Conservation (phyloP, 2,797 vertebrate genomes). For the Pempheris klunzingeri region DNA sequence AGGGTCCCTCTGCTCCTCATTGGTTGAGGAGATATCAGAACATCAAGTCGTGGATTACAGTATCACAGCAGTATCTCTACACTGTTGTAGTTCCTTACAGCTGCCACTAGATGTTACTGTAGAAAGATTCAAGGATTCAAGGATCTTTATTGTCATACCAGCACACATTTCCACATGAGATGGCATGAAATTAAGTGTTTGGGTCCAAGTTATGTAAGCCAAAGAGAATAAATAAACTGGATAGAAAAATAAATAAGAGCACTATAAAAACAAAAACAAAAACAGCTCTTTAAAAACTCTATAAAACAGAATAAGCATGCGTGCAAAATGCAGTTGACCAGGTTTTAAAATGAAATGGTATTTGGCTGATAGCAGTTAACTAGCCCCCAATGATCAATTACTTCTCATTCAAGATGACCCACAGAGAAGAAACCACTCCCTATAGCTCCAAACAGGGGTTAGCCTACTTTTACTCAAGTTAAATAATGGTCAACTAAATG, state of each 20-base stretch:
- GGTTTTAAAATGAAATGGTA: not conserved
- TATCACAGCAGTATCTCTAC: not conserved
- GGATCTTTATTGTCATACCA: no score
- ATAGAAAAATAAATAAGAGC: no score
- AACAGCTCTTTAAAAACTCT: no score
- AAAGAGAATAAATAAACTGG: no score
- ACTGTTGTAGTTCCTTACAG: not conserved
- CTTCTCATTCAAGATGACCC: not conserved
- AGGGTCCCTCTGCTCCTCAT: not conserved
- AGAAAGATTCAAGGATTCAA: no score
- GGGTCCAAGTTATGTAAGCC: no score
- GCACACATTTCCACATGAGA: no score
- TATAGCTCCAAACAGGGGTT: not conserved
- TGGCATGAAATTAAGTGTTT: no score
- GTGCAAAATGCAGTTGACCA: no score
- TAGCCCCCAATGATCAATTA: not conserved
- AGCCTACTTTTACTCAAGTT: not conserved
- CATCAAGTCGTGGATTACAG: not conserved
- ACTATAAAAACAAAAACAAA: no score
- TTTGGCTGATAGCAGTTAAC: not conserved
- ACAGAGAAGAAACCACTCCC: not conserved
- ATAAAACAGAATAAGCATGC: no score
- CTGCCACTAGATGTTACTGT: slow-evolving; percentile 13
- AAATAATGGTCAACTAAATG: not conserved
- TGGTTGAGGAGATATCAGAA: not conserved